Conservation (phyloP, 2,888 invertebrate species). For the Rotaria magnacalcarata region DNA sequence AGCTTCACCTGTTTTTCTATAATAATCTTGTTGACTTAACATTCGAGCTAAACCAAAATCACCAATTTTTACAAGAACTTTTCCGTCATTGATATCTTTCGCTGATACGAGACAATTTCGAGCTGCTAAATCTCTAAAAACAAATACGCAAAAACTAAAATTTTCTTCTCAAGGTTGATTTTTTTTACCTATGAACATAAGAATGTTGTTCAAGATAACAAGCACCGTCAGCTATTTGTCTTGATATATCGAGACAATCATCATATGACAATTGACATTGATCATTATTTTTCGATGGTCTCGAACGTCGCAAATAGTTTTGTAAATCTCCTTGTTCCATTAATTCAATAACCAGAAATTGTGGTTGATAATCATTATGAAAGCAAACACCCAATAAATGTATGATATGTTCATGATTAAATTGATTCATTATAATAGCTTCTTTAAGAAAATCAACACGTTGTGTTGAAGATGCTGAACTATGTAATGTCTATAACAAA, state of each 20-base stretch:
- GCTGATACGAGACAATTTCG: constrained; percentile 80
- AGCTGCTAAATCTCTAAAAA: constrained; percentile 77
- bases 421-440: constrained; percentile 89
- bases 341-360: constrained; percentile 87
- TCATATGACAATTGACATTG: constrained; percentile 66
- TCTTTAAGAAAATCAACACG: constrained; percentile 84
- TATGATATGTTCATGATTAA: constrained; percentile 90
- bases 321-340: constrained; percentile 95
- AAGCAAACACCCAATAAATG: constrained; percentile 86
- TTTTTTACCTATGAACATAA: constrained; percentile 75
- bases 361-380: constrained; percentile 74
- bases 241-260: constrained; percentile 84
- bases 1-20: constrained; percentile 83
- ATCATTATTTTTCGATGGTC: constrained; percentile 66
- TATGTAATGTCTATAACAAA: neutral
- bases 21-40: constrained; percentile 94
- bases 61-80: constrained; percentile 84
- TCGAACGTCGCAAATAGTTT: constrained; percentile 77
- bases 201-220: constrained; percentile 91
- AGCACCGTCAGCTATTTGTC: constrained; percentile 90
- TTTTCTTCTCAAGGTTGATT: neutral
- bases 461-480: neutral
- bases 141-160: constrained; percentile 47
- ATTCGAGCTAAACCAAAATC: constrained; percentile 94
- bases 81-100: constrained; percentile 50